Conservation (phyloP, 2,797 vertebrate species). For the Aselliscus stoliczkanus region DNA sequence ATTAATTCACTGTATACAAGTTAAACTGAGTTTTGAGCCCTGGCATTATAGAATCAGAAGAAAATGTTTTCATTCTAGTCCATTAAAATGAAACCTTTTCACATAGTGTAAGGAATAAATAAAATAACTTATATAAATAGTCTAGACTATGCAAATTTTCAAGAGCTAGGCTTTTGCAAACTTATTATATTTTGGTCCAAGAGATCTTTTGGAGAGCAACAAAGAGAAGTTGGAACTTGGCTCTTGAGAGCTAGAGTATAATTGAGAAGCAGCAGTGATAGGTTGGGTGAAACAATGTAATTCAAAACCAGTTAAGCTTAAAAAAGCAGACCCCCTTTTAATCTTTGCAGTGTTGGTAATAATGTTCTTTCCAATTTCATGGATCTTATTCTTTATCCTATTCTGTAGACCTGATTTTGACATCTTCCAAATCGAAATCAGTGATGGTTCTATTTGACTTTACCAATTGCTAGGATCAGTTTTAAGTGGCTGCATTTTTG, state of each 20-base stretch:
- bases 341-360: background rate
- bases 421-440: background rate
- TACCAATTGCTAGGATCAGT: background rate
- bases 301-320: background rate
- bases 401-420: background rate
- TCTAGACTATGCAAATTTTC: background rate
- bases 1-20: background rate
- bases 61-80: background rate
- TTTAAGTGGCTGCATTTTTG: slow-evolving; percentile 9
- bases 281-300: background rate
- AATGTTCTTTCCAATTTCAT: background rate
- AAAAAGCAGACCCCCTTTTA: background rate
- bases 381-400: background rate
- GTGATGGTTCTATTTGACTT: background rate
- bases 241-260: background rate
- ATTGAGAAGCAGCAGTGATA: background rate
- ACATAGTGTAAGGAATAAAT: background rate
- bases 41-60: background rate
- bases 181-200: background rate
- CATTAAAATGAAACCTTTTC: background rate
- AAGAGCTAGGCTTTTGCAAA: background rate
- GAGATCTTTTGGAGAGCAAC: background rate
- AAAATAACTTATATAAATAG: background rate
- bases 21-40: background rate
- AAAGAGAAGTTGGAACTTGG: background rate